These are phyloP conservation scores for Aelia acuminata DNA, from an alignment of 2,888 invertebrate genomes.

Conservation along the genomic window DNA sequence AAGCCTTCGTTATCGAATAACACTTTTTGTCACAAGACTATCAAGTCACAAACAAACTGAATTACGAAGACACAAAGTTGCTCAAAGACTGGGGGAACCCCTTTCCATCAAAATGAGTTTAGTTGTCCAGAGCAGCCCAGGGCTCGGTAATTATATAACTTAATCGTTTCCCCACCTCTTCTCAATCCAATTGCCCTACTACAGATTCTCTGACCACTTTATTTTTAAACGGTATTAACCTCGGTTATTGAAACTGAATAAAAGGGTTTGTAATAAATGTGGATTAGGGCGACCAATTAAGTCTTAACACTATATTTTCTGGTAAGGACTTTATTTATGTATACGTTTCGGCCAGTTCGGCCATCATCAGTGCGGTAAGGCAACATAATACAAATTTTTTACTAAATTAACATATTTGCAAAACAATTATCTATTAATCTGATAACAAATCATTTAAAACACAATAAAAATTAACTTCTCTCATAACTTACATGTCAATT, in stretches of 20 bases:
- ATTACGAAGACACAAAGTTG: slow-evolving; percentile 8
- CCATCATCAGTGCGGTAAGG: too few species aligned
- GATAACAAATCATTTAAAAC: too few species aligned
- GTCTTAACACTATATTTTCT: too few species aligned
- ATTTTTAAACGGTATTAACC: not conserved
- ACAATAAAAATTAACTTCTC: too few species aligned
- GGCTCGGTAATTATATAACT: not conserved
- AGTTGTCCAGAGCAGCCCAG: not conserved
- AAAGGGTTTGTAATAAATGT: too few species aligned
- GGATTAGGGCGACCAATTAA: too few species aligned
- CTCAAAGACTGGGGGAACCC: not conserved
- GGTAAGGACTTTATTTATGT: too few species aligned
- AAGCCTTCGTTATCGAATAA: not conserved
- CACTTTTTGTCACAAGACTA: not conserved
- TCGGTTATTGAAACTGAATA: not conserved
- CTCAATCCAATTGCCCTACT: not conserved
- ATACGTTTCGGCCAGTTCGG: too few species aligned
- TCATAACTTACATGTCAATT: too few species aligned
- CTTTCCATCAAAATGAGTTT: slow-evolving; percentile 15
- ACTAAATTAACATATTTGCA: too few species aligned
- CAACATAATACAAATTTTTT: too few species aligned
- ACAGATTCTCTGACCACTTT: not conserved
- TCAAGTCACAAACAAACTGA: slow-evolving; percentile 37
- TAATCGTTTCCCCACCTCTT: not conserved
- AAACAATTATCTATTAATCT: too few species aligned